phyloP scores from a whole-genome alignment of 1,140 invertebrate genomes.

The Berghia stephanieae region DNA sequence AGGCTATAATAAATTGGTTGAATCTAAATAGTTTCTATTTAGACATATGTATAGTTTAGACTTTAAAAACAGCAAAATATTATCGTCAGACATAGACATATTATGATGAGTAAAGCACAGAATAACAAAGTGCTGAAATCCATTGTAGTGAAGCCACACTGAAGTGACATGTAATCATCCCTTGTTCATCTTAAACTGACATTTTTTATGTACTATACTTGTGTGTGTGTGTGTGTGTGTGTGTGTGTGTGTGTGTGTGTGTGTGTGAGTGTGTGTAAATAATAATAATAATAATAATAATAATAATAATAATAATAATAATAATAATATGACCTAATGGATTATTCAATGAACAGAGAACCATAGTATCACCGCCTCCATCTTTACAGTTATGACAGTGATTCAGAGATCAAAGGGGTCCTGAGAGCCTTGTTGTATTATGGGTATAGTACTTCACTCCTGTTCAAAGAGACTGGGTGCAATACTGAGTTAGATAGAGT shows the following conservation, averaged over 20 bases:
- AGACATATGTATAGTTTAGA: not conserved
- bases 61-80: not conserved
- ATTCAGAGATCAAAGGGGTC: too few relatives aligned
- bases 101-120: too few relatives aligned
- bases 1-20: too few relatives aligned
- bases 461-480: too few relatives aligned
- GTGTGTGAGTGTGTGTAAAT: not conserved
- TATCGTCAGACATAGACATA: too few relatives aligned
- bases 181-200: not conserved
- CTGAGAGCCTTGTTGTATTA: too few relatives aligned
- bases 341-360: not conserved
- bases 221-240: slow-evolving; percentile 9
- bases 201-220: not conserved
- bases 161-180: not conserved
- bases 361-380: too few relatives aligned
- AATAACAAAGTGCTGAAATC: not conserved
- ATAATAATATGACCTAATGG: not conserved
- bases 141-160: not conserved
- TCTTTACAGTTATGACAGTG: too few relatives aligned
- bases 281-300: not conserved
- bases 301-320: not conserved
- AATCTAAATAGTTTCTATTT: not conserved
- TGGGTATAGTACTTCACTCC: too few relatives aligned
- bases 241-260: not conserved
- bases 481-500: too few relatives aligned